These are phyloP conservation scores for Nestor notabilis DNA, from an alignment of 2,113 vertebrate species.

Conservation along the genomic window DNA sequence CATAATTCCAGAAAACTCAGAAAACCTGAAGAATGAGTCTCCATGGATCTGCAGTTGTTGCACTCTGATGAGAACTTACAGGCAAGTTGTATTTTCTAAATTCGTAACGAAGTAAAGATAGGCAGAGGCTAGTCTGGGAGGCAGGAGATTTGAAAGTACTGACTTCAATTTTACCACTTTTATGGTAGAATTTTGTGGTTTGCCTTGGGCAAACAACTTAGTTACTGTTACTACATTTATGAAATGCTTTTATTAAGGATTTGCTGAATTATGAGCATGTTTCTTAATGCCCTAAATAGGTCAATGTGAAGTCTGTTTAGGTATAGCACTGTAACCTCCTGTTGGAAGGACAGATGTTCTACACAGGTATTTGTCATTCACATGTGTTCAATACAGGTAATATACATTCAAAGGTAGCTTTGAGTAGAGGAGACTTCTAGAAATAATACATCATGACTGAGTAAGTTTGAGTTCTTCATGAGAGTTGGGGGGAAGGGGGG, in stretches of 20 bases:
- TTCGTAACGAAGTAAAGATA: not conserved
- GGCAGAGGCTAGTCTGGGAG: not conserved
- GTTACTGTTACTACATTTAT: not conserved
- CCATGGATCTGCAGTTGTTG: not conserved
- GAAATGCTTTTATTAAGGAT: not conserved
- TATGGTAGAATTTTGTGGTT: not conserved
- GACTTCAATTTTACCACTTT: not conserved
- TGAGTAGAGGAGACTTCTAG: not conserved
- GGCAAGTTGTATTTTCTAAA: not conserved
- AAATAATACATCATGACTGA: not conserved
- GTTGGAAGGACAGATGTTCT: not conserved
- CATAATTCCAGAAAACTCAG: not conserved
- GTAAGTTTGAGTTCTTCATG: not conserved
- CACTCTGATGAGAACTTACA: not conserved
- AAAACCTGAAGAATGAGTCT: not conserved
- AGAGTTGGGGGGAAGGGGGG: not conserved
- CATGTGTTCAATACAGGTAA: not conserved
- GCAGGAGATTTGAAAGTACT: not conserved
- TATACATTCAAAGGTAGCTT: not conserved
- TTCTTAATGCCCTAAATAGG: not conserved
- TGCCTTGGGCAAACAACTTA: not conserved
- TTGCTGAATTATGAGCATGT: not conserved
- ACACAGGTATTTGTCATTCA: not conserved
- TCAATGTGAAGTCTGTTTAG: not conserved
- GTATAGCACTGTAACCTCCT: not conserved